Evolutionary conservation across 2,888 invertebrate genomes (phyloP).

Genomic region (Antheraea assamensis): DNA sequence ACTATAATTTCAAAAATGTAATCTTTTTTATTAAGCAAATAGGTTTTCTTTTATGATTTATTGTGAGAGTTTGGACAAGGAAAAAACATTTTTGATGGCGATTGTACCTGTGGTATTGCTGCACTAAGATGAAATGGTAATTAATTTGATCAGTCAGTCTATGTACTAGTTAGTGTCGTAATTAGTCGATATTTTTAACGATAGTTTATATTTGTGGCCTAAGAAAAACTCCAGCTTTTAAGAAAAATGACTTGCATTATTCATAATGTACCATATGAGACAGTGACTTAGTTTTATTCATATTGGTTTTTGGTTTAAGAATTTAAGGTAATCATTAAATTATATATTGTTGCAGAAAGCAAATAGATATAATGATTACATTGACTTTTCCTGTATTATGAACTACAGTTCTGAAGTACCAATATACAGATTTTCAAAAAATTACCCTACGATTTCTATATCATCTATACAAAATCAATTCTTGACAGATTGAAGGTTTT

Average conservation of each 20-base stretch:
- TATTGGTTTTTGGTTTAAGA: neutral
- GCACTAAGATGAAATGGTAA: conserved; percentile 72
- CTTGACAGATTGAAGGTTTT: neutral
- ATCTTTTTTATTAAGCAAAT: conserved; percentile 4
- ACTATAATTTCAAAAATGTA: neutral
- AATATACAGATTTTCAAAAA: neutral
- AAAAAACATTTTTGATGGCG: conserved; percentile 53
- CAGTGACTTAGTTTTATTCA: too few species aligned
- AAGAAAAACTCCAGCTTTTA: neutral
- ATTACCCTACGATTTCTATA: neutral
- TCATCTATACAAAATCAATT: neutral
- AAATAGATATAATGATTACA: too few species aligned
- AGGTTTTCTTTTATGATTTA: neutral
- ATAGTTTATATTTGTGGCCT: neutral
- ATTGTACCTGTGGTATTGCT: conserved; percentile 48
- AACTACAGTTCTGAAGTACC: neutral
- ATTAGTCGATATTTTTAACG: conserved; percentile 38
- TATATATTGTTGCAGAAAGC: too few species aligned
- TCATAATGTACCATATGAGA: neutral
- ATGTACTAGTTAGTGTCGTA: conserved; percentile 55
- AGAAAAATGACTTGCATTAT: neutral
- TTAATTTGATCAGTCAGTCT: conserved; percentile 78
- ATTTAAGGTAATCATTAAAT: neutral
- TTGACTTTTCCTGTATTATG: neutral
- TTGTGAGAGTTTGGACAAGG: neutral